Evolutionary conservation across 2,797 vertebrate species (phyloP).

Genomic region (Rhinella marina): DNA sequence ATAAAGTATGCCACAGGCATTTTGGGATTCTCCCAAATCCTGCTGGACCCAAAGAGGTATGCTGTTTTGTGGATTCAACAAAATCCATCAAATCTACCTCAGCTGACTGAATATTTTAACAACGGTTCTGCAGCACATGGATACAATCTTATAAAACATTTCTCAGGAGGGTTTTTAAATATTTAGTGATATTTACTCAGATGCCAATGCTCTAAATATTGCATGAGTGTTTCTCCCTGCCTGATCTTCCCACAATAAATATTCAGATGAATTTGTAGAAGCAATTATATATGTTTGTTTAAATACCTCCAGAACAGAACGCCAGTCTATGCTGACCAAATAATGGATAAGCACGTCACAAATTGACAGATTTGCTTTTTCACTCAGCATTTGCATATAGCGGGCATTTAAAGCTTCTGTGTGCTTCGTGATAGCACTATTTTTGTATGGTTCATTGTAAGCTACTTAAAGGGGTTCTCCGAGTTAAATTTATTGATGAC

Average conservation of each 20-base stretch:
- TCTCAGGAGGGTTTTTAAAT: constrained; percentile 60
- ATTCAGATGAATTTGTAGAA: constrained; percentile 43
- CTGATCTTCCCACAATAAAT: constrained; percentile 52
- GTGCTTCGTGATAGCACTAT: neutral
- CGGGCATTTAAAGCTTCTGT: neutral
- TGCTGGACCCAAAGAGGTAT: constrained; percentile 37
- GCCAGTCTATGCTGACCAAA: neutral
- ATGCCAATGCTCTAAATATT: constrained; percentile 58
- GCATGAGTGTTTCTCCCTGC: constrained; percentile 44
- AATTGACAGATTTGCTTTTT: neutral
- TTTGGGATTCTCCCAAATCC: constrained; percentile 53
- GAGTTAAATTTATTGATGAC: too few relatives aligned
- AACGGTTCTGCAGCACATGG: constrained; percentile 48
- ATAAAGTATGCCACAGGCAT: constrained; percentile 56
- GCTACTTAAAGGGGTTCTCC: too few relatives aligned
- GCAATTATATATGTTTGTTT: constrained; percentile 46
- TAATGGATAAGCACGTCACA: neutral
- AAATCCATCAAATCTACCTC: constrained; percentile 53
- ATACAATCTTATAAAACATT: constrained; percentile 55
- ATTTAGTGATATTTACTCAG: constrained; percentile 61
- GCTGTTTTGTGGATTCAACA: constrained; percentile 41
- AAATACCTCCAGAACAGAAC: constrained; percentile 23
- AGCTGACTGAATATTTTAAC: constrained; percentile 55
- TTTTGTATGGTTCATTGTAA: neutral
- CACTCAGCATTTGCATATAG: neutral